Evolutionary conservation across 2,888 invertebrate species (phyloP), one percentile per base, ranked within the genome.

Genomic region (Cosmia pyralina): DNA sequence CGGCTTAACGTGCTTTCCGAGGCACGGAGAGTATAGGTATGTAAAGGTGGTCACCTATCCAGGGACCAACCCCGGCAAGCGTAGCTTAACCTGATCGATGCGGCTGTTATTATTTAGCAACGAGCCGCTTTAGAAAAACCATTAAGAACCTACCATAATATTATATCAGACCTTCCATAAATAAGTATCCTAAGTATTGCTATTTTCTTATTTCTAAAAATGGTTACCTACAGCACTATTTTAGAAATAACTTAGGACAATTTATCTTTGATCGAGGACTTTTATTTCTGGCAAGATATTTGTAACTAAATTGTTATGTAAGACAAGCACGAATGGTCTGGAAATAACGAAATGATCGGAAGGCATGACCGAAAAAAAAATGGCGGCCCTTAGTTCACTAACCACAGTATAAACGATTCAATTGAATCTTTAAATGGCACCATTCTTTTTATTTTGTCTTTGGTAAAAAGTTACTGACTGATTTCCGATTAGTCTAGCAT

Each of bases 241-340:
- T 79, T 69, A 66, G 41, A 34, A 57, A 75, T 72, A 70, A 62
- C 52, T 64, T 50, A n/a, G 34, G 15, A 64, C 28, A 28, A 19
- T 28, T 65, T 69, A 38, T 38, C 13, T 50, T 59, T 63, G 38
- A 46, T 55, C 53, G 34, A 68, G 50, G 46, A 50, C 38, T 60
- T 72, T 55, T 77, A 78, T 70, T 68, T 70, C 38, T 73, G 65
- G 60, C 34, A 38, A 77, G 64, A 50, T 63, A 67, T 76, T 79
- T 77, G 67, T 77, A 72, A 67, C 69, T 17, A 69, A 72, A 73
- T 70, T 70, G 67, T 84, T 84, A 76, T 69, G 19, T 69, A 77
- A 80, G 57, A 69, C 48, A 63, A 75, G 67, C 85, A 84, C 80
- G 84, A 85, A 76, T 69, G 64, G 38, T 81, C 72, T 72, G 70